A percentile compares a stretch with the other conserved stretches of the same genome.
These are phyloP conservation scores for Dipus sagitta DNA, from an alignment of 2,797 vertebrate genomes.

Conservation along the genomic window DNA sequence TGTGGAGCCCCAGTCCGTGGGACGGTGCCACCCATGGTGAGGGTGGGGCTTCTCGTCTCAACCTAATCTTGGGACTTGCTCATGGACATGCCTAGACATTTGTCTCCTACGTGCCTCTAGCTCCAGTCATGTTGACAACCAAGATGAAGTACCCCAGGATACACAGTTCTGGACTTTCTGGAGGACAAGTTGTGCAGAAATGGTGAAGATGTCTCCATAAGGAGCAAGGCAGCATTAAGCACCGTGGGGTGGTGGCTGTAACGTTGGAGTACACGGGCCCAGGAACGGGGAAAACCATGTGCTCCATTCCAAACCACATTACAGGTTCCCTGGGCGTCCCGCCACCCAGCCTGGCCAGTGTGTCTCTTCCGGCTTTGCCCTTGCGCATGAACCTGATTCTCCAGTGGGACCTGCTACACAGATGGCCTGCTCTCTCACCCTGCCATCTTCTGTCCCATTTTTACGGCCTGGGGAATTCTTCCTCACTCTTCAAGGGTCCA, in stretches of 20 bases:
- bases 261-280: background rate
- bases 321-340: background rate
- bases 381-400: background rate
- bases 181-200: background rate
- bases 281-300: rapidly evolving
- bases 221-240: background rate
- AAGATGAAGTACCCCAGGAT: background rate
- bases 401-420: no score
- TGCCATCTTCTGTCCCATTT: background rate
- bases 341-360: no score
- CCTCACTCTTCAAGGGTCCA: background rate
- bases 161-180: background rate
- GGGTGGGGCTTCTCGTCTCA: no score
- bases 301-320: background rate
- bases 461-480: background rate
- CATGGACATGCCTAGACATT: no score
- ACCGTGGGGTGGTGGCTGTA: rapidly evolving
- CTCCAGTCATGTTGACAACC: no score
- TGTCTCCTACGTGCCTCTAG: no score
- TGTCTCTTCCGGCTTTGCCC: no score
- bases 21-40: no score
- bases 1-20: no score
- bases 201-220: background rate
- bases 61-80: no score
- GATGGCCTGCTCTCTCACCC: no score